phyloP scores from a whole-genome alignment of 2,888 invertebrate genomes.

The Mylabris sibirica region DNA sequence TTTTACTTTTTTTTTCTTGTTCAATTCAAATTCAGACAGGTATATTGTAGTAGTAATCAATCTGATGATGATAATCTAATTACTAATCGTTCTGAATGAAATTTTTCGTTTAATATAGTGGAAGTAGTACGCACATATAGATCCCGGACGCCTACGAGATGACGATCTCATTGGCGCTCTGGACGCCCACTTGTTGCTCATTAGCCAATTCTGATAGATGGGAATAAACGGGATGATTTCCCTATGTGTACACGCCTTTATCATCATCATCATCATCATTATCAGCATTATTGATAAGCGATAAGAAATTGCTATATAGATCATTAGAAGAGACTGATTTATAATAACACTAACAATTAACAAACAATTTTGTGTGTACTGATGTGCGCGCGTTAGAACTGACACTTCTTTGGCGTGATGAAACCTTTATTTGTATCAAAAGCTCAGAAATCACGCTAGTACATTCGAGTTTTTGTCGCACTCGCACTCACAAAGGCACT shows the following conservation, averaged over 20 bases:
- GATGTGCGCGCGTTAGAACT: no score
- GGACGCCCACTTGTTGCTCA: constrained; percentile 46
- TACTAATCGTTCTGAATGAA: constrained; percentile 42
- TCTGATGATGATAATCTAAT: constrained; percentile 36
- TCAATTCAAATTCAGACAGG: no score
- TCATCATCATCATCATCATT: constrained; percentile 5
- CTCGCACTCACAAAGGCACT: no score
- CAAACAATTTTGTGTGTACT: no score
- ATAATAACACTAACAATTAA: no score
- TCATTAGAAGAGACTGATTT: no score
- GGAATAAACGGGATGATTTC: constrained; percentile 28
- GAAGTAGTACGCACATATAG: constrained; percentile 36
- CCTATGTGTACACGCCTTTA: constrained; percentile 39
- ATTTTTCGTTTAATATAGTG: constrained; percentile 45
- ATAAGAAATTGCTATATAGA: no score
- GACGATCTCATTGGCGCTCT: constrained; percentile 44
- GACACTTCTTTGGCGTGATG: no score
- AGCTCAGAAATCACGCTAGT: no score
- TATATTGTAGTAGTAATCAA: constrained; percentile 35
- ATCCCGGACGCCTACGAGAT: constrained; percentile 39
- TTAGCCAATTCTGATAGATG: constrained; percentile 33
- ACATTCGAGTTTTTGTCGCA: no score
- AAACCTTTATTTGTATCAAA: no score
- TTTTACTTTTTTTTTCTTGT: no score
- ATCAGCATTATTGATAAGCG: neutral